Conservation (phyloP, 1,140 invertebrate species). For the Bombus affinis region DNA sequence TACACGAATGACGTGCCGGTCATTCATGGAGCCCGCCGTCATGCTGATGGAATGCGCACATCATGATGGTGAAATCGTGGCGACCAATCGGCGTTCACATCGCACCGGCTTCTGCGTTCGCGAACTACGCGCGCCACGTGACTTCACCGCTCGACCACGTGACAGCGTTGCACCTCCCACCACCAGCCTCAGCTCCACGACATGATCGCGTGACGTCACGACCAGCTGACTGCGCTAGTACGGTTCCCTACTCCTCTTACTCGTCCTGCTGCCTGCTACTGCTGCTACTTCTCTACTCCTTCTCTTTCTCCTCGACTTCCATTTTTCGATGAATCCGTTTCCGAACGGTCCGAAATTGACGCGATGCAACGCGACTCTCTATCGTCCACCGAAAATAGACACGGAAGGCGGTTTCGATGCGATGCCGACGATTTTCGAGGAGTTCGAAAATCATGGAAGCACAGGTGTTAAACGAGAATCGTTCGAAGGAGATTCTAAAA, state of each 20-base stretch:
- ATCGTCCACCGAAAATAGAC: slow-evolving; percentile 18
- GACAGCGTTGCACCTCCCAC: slow-evolving; percentile 44
- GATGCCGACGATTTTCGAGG: not conserved
- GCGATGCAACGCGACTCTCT: slow-evolving; percentile 1
- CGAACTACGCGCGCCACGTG: slow-evolving; percentile 61
- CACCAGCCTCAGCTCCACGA: slow-evolving; percentile 54
- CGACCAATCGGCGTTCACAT: slow-evolving; percentile 52
- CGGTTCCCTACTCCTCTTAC: slow-evolving; percentile 55
- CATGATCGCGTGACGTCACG: slow-evolving; percentile 76
- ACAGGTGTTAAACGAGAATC: not conserved
- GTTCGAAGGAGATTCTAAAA: slow-evolving; percentile 11
- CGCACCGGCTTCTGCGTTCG: slow-evolving; percentile 57
- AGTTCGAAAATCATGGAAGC: no score
- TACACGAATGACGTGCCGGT: slow-evolving; percentile 76
- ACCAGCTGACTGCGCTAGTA: slow-evolving; percentile 77
- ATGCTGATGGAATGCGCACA: slow-evolving; percentile 77
- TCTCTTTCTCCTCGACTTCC: slow-evolving; percentile 8
- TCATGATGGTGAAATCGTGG: slow-evolving; percentile 62
- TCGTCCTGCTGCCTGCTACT: slow-evolving; percentile 20
- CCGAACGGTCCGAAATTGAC: slow-evolving; percentile 25
- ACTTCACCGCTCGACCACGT: slow-evolving; percentile 63
- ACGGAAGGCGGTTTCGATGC: not conserved
- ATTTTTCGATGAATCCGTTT: slow-evolving; percentile 34
- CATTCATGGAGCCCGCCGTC: slow-evolving; percentile 78
- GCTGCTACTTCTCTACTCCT: slow-evolving; percentile 23